Evolutionary conservation across 2,888 invertebrate species (phyloP).

Genomic region (Chrysopilus asiliformis): DNA sequence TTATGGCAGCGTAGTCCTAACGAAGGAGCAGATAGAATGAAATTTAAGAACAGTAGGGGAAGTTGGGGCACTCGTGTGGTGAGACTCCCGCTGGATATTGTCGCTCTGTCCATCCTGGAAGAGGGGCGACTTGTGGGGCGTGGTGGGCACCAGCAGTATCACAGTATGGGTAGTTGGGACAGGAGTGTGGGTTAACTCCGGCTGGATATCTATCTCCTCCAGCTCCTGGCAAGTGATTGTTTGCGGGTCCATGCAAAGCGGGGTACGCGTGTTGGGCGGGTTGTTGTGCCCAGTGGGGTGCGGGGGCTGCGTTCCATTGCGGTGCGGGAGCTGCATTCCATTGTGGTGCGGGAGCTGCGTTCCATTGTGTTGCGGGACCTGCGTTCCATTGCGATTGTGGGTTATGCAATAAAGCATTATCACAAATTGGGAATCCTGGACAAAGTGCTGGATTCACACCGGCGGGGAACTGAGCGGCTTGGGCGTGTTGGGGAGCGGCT

Average conservation of each 20-base stretch:
- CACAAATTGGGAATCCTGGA: conserved; percentile 40
- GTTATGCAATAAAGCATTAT: conserved; percentile 36
- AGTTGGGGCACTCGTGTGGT: conserved; percentile 37
- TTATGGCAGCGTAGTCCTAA: not conserved
- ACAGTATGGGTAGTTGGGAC: conserved; percentile 42
- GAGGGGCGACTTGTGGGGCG: conserved; percentile 29
- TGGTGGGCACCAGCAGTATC: conserved; percentile 31
- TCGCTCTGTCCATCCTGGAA: conserved; percentile 37
- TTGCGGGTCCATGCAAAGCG: conserved; percentile 19
- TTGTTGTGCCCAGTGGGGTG: conserved; percentile 23
- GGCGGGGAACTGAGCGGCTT: conserved; percentile 37
- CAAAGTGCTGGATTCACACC: conserved; percentile 39
- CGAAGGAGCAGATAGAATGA: too few species aligned
- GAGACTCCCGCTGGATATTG: conserved; percentile 38
- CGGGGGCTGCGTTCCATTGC: conserved; percentile 20
- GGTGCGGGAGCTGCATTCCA: conserved; percentile 17
- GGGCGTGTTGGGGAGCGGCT: conserved; percentile 33
- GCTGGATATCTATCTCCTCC: conserved; percentile 37
- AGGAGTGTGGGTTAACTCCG: conserved; percentile 37
- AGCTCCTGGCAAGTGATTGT: conserved; percentile 19
- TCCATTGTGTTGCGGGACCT: conserved; percentile 15
- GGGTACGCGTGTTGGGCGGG: conserved; percentile 19
- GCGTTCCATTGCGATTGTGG: conserved; percentile 25
- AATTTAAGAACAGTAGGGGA: conserved; percentile 35
- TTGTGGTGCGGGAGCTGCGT: conserved; percentile 17